phyloP scores from a whole-genome alignment of 1,140 invertebrate species.

The Battus philenor region DNA sequence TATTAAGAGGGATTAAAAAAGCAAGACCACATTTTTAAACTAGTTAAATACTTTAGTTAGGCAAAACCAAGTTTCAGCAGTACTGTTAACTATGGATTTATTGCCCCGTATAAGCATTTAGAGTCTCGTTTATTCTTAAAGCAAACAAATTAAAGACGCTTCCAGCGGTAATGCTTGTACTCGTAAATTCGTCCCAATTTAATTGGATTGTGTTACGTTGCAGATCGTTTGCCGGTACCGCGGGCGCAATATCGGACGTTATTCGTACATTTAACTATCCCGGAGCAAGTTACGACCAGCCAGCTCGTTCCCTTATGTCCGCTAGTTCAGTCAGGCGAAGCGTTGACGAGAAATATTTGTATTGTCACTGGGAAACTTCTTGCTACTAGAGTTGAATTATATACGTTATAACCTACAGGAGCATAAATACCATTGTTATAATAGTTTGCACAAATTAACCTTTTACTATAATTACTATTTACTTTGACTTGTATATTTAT shows the following conservation, averaged over 20 bases:
- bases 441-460: too few relatives aligned
- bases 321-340: background rate
- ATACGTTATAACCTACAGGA: too few relatives aligned
- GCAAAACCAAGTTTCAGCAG: too few relatives aligned
- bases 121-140: slow-evolving; percentile 26
- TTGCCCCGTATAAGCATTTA: slow-evolving; percentile 14
- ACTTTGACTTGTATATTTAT: too few relatives aligned
- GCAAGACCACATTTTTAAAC: too few relatives aligned
- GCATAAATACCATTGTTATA: too few relatives aligned
- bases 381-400: too few relatives aligned
- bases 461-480: too few relatives aligned
- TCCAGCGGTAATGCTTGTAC: slow-evolving; percentile 24
- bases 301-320: slow-evolving; percentile 10
- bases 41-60: too few relatives aligned
- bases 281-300: slow-evolving; percentile 28
- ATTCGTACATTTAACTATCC: slow-evolving; percentile 46
- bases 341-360: too few relatives aligned
- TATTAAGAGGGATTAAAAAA: too few relatives aligned
- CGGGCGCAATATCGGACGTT: slow-evolving; percentile 47
- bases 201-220: slow-evolving; percentile 56
- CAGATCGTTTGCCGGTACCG: slow-evolving; percentile 41
- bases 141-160: slow-evolving; percentile 37
- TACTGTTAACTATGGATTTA: slow-evolving; percentile 28
- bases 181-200: slow-evolving; percentile 56
- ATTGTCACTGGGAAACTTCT: too few relatives aligned